These are phyloP conservation scores for Apodemia mormo DNA, from an alignment of 2,888 invertebrate genomes.

Conservation along the genomic window DNA sequence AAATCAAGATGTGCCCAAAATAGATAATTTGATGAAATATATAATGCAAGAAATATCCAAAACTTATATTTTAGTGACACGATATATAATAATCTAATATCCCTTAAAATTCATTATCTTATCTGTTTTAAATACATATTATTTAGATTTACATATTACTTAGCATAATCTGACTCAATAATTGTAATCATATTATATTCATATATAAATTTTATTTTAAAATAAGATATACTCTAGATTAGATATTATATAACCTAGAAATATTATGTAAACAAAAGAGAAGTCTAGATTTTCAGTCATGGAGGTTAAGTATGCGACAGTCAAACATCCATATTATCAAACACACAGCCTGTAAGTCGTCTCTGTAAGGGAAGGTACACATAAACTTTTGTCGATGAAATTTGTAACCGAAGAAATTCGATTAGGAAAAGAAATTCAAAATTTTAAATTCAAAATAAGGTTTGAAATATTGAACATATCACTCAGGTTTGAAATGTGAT, in stretches of 20 bases:
- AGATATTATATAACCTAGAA: no score
- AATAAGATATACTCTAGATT: no score
- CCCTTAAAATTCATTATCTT: not conserved
- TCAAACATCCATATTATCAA: conserved; percentile 30
- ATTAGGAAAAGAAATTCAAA: no score
- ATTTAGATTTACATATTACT: not conserved
- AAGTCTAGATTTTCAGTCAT: conserved; percentile 18
- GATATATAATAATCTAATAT: not conserved
- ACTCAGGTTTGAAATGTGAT: no score
- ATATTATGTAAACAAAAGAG: conserved; percentile 11
- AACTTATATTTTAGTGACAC: not conserved
- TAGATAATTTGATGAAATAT: not conserved
- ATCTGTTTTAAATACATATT: not conserved
- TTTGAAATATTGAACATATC: no score
- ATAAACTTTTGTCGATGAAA: not conserved
- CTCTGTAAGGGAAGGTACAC: conserved; percentile 27
- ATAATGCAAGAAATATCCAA: not conserved
- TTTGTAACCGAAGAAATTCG: no score
- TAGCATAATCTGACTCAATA: not conserved
- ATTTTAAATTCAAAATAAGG: no score
- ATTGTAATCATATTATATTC: not conserved
- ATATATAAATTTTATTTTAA: not conserved
- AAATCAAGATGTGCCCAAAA: not conserved
- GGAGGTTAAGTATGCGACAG: not conserved
- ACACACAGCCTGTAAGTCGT: conserved; percentile 36